These are phyloP conservation scores for Nephrocerus scutellatus DNA, from an alignment of 2,888 invertebrate species.

Conservation along the genomic window DNA sequence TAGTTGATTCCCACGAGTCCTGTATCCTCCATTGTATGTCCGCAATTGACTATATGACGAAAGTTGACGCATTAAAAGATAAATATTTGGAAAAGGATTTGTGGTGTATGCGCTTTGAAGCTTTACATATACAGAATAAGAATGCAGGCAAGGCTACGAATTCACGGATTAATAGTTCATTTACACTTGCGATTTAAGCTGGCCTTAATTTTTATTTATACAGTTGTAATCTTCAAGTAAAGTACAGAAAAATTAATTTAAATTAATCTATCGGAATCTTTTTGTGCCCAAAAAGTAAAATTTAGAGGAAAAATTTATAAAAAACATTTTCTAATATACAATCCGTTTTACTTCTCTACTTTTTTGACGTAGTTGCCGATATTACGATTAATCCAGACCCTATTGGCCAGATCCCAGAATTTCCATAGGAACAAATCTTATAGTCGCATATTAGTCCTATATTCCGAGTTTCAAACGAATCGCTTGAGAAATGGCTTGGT, in stretches of 20 bases:
- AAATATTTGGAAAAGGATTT: constrained; percentile 2
- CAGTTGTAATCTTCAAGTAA: constrained; percentile 2
- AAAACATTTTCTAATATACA: constrained; percentile 2
- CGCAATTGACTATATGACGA: neutral
- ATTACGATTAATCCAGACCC: too few species aligned
- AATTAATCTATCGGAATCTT: constrained; percentile 1
- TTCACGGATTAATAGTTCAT: constrained; percentile 9
- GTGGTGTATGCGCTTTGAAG: constrained; percentile 13
- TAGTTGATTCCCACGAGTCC: constrained; percentile 3
- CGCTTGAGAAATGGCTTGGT: too few species aligned
- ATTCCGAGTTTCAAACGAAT: too few species aligned
- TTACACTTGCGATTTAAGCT: constrained; percentile 9
- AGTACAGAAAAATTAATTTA: neutral
- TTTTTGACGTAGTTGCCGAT: too few species aligned
- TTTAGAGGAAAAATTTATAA: too few species aligned
- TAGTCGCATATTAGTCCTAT: too few species aligned
- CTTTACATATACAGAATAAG: constrained; percentile 9
- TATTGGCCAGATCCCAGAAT: too few species aligned
- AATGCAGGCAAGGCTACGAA: constrained; percentile 6
- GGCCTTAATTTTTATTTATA: constrained; percentile 4
- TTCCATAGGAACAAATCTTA: too few species aligned
- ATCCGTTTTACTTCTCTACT: too few species aligned
- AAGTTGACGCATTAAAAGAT: neutral
- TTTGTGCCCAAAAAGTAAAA: constrained; percentile 1
- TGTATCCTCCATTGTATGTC: neutral